Conservation (phyloP, 2,888 invertebrate species). For the Pterostichus madidus region DNA sequence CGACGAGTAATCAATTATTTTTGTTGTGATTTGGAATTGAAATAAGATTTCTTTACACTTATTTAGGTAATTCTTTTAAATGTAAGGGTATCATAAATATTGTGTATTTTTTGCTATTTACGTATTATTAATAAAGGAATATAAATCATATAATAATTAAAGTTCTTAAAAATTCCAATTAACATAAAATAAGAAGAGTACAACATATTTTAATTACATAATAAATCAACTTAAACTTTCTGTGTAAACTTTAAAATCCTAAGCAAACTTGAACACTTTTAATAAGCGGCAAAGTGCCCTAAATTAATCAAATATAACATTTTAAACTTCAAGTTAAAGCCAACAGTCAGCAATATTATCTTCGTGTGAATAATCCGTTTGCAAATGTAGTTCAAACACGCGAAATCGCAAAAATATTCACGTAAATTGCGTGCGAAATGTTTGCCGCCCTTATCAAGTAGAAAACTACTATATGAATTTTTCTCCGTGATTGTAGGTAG, state of each 20-base stretch:
- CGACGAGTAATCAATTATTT: too few species aligned
- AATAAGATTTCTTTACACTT: too few species aligned
- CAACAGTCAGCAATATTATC: conserved; percentile 24
- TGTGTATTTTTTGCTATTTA: too few species aligned
- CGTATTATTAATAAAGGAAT: too few species aligned
- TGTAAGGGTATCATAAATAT: too few species aligned
- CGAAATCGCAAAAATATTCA: background rate
- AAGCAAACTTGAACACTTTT: conserved; percentile 27
- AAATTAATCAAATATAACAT: conserved; percentile 37
- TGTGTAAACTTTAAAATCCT: conserved; percentile 15
- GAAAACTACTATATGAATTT: background rate
- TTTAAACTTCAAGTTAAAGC: conserved; percentile 35
- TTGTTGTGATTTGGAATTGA: too few species aligned
- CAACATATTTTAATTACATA: too few species aligned
- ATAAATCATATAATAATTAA: too few species aligned
- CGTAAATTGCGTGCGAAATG: background rate
- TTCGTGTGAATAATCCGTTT: conserved; percentile 36
- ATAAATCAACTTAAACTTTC: too few species aligned
- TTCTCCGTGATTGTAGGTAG: background rate
- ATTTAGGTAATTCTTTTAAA: too few species aligned
- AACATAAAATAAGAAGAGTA: too few species aligned
- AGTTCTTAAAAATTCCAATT: too few species aligned
- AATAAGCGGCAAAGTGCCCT: conserved; percentile 18
- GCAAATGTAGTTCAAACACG: conserved; percentile 36
- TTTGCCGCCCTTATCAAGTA: background rate